These are phyloP conservation scores for Girardia tigrina DNA, from an alignment of 2,888 invertebrate genomes.

Conservation along the genomic window DNA sequence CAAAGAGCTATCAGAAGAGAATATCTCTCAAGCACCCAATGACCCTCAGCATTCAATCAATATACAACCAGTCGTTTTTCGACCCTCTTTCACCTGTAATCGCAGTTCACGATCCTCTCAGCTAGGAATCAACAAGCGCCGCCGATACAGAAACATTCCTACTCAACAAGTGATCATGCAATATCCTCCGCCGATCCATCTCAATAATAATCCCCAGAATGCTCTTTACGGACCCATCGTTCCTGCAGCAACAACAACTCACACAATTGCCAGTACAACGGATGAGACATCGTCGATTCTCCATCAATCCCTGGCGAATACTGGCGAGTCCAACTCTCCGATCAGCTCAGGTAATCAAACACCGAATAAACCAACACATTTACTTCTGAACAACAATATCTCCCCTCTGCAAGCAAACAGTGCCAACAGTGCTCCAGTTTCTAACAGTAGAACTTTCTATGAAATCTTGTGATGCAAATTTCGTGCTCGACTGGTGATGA, in stretches of 20 bases:
- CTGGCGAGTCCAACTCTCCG: background rate
- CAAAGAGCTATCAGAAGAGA: background rate
- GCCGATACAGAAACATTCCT: slow-evolving; percentile 3
- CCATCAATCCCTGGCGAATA: background rate
- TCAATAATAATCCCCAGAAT: background rate
- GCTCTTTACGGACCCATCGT: background rate
- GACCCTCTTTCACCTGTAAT: background rate
- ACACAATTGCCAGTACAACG: no score
- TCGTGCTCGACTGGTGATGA: background rate
- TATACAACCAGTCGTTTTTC: background rate
- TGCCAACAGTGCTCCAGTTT: background rate
- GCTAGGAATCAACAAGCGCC: background rate
- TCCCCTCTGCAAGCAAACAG: background rate
- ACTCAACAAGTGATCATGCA: background rate
- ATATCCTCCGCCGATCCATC: background rate
- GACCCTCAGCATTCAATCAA: background rate
- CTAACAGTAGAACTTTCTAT: slow-evolving; percentile 14
- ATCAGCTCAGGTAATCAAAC: slow-evolving; percentile 1
- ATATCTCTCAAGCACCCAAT: background rate
- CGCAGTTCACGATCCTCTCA: background rate
- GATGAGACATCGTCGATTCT: no score
- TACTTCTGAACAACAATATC: no score
- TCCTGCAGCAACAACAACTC: background rate
- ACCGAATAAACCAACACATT: background rate
- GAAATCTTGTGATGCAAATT: background rate